Base-by-base conservation (phyloP, 2,888 invertebrate genomes). In the Brachyptera putata region DNA sequence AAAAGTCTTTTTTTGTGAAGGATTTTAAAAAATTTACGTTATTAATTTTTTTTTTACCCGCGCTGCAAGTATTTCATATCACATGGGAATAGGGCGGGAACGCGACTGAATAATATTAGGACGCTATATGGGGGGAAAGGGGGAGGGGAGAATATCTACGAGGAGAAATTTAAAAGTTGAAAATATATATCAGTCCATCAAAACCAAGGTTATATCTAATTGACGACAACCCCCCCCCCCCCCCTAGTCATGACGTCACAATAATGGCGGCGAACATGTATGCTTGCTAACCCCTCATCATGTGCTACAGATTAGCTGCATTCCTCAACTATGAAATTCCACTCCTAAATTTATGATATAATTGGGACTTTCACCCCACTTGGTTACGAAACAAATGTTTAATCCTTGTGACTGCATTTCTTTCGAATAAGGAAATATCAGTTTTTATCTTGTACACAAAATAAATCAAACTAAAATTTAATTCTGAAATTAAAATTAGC, bases 151-250 rank as follows among this genome's bases (percentile, higher is more conserved):
- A 3, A n/a, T 5, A 36, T 16, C n/a, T n/a, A 1, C 21, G 9
- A 37, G 55, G 36, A 39, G 56, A 2, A 11, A 37, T n/a, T 14
- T 16, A 37, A 37, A 37, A 37, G 14, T 37, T 37, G 39, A 37
- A 37, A n/a, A 37, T 37, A 14, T 16, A 37, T 16, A 37, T 3
- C 21, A n/a, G 55, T 55, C 55, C 56, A 49, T 21, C 56, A 26
- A 30, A 37, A 58, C 61, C 61, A 61, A 61, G 59, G 59, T 59
- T 59, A 59, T n/a, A n/a, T 55, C 59, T 59, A 59, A 59, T 59
- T 59, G 59, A 55, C 58, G 50, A 58, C 58, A 58, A 39, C 58
- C 39, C 46, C 57, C 25, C 46, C 39, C 56, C 16, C 41, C 18
- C 26, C 39, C 21, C 14, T 36, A 34, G 16, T 7, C 39, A n/a